Conservation (phyloP, 2,888 invertebrate genomes). For the Empis stercorea region DNA sequence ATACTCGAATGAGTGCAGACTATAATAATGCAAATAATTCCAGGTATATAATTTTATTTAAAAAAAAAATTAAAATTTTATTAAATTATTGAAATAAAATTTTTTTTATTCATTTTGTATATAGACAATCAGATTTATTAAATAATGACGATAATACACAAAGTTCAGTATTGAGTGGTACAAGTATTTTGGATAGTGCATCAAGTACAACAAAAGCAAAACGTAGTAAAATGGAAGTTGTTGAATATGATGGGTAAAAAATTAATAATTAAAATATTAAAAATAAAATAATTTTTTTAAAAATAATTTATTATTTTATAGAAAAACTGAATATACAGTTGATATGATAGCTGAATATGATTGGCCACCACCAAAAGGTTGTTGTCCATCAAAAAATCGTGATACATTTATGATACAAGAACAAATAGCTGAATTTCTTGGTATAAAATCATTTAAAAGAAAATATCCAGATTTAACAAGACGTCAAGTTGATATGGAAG, state of each 20-base stretch:
- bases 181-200: slow-evolving; percentile 26
- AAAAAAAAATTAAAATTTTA: not conserved
- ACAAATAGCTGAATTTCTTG: slow-evolving; percentile 87
- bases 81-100: too few species aligned
- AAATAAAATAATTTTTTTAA: too few species aligned
- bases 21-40: slow-evolving; percentile 19
- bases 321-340: slow-evolving; percentile 55
- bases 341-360: slow-evolving; percentile 87
- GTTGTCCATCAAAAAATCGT: slow-evolving; percentile 40
- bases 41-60: slow-evolving; percentile 19
- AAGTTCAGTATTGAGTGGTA: slow-evolving; percentile 64
- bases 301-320: slow-evolving; percentile 5
- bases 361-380: slow-evolving; percentile 60
- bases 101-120: too few species aligned
- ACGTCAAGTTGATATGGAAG: slow-evolving; percentile 77
- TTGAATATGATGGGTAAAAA: slow-evolving; percentile 36
- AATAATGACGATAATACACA: slow-evolving; percentile 62
- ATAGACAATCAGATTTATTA: slow-evolving; percentile 31
- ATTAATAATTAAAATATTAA: not conserved
- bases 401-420: slow-evolving; percentile 93
- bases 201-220: slow-evolving; percentile 22
- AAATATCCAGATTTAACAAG: slow-evolving; percentile 83
- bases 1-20: slow-evolving; percentile 65
- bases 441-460: slow-evolving; percentile 91
- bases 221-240: slow-evolving; percentile 40